Conservation (phyloP, 1,140 invertebrate genomes). For the Caerostris extrusa region DNA sequence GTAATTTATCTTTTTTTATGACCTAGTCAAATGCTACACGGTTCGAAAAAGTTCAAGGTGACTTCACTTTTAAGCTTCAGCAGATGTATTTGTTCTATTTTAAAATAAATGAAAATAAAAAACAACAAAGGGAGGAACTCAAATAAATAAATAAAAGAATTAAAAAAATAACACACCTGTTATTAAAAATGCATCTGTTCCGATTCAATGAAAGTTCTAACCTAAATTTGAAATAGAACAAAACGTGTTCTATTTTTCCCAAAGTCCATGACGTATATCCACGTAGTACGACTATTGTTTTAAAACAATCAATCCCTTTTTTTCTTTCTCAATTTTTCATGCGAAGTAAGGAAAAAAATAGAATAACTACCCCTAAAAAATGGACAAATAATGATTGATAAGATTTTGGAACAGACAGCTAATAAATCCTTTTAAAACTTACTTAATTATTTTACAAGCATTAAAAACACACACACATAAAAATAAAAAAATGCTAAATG, state of each 20-base stretch:
- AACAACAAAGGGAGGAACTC: background rate
- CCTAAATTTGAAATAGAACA: background rate
- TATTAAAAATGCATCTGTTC: background rate
- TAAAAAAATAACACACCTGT: background rate
- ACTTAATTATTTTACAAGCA: constrained; percentile 43
- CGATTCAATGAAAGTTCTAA: background rate
- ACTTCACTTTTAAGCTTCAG: background rate
- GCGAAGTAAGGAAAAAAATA: background rate
- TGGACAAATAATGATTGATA: constrained; percentile 41
- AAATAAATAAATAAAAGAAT: background rate
- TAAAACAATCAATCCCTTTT: background rate
- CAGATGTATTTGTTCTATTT: background rate
- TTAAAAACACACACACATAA: background rate
- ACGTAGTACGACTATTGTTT: background rate
- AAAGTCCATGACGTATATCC: background rate
- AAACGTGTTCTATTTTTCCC: background rate
- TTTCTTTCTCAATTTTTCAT: background rate
- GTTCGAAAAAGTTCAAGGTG: background rate
- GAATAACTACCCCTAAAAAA: background rate
- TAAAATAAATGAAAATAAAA: background rate
- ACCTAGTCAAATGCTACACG: background rate
- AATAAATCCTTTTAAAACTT: constrained; percentile 43
- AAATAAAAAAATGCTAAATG: background rate
- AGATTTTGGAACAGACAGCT: background rate
- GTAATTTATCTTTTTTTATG: no score